Evolutionary conservation across 2,113 vertebrate species (phyloP), one percentile per base, ranked within the genome.

Genomic region (Capreolus pygargus): DNA sequence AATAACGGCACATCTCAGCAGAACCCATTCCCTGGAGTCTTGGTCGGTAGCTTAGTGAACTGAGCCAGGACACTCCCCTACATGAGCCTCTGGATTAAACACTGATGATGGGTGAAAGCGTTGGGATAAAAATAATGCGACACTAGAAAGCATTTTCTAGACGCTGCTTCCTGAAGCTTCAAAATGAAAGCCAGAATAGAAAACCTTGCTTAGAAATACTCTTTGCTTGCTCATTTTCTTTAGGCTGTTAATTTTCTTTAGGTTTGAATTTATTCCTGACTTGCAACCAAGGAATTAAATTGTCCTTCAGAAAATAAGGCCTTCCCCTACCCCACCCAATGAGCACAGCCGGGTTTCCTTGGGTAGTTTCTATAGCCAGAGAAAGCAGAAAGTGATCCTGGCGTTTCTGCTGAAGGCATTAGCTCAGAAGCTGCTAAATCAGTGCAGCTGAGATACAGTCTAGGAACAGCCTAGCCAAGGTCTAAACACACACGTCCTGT

Each of bases 291-390:
- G n/a, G 86, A 85, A 70, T 43, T 81, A 17, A 5, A 67, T 60
- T 58, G 64, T 60, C 39, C 52, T 61, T 57, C 14, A 33, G 52
- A n/a, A 21, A 96, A 11, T 0, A 5, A 47, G 27, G 12, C 28
- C 4, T 16, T 33, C 50, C 19, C 47, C 14, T 0, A 2, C 43
- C 25, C 13, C 67, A 74, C 12, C 60, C 8, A 0, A 3, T 7
- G 55, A 9, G 2, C 6, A 5, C 23, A 12, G 13, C 21, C 17
- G 15, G 0, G 0, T 7, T 23, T 10, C 3, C 23, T 7, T 4
- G 3, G 1, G 3, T 6, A 5, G 39, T 45, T 70, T 11, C 47
- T 4, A 2, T 23, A n/a, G 9, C 15, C 50, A 30, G 19, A 6
- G 47, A 52, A 33, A 4, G 16, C 60, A 30, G 50, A 10, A 30